Conservation (phyloP, 2,797 vertebrate genomes). For the Danio albolineatus region DNA sequence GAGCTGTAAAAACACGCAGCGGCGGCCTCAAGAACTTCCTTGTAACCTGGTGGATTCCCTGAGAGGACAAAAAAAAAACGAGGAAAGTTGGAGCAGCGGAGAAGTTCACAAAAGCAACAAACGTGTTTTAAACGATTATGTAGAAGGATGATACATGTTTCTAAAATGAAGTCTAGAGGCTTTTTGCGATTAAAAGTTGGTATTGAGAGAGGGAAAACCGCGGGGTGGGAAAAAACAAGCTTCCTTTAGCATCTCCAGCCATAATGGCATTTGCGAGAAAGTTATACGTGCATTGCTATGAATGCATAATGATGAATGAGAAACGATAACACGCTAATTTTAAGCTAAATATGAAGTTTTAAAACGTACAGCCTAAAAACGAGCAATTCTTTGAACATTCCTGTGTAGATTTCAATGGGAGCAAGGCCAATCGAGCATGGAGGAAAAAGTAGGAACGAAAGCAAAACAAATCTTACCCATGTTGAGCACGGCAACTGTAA, state of each 20-base stretch:
- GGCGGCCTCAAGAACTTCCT: constrained; percentile 48
- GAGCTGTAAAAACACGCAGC: constrained; percentile 42
- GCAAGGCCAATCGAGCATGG: constrained; percentile 55
- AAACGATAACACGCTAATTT: too few species aligned
- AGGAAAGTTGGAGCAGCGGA: constrained; percentile 36
- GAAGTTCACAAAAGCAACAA: background rate
- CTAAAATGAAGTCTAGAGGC: background rate
- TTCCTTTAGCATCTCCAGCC: constrained; percentile 43
- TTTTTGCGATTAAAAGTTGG: background rate
- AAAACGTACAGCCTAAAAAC: background rate
- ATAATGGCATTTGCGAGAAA: constrained; percentile 26
- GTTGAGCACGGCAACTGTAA: constrained; percentile 23
- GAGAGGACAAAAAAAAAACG: constrained; percentile 56
- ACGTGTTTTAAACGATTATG: background rate
- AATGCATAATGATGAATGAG: background rate
- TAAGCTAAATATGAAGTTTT: background rate
- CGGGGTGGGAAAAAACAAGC: constrained; percentile 42
- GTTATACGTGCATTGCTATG: constrained; percentile 1
- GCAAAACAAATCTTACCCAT: constrained; percentile 62
- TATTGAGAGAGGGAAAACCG: constrained; percentile 25
- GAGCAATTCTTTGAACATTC: background rate
- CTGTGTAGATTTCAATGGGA: constrained; percentile 45
- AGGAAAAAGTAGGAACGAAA: constrained; percentile 46
- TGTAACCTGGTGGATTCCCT: constrained; percentile 45
- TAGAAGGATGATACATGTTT: background rate